phyloP scores from a whole-genome alignment of 2,113 vertebrate species.

The Taurulus bubalis region DNA sequence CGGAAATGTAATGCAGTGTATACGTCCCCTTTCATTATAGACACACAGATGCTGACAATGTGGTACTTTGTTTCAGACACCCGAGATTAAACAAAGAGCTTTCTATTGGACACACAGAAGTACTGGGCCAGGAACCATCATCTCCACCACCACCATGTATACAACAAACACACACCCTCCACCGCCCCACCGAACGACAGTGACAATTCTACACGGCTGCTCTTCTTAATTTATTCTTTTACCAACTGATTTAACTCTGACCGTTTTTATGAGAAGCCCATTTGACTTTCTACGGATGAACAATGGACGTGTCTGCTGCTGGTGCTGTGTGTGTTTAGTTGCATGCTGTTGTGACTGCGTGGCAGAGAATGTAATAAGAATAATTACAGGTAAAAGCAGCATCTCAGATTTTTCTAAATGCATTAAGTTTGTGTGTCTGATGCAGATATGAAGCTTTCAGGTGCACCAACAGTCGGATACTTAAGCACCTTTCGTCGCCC shows the following conservation, averaged over 20 bases:
- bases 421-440: background rate
- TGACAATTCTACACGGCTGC: background rate
- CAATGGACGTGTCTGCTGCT: background rate
- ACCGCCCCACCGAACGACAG: slow-evolving; percentile 17
- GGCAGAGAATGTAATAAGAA: background rate
- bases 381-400: background rate
- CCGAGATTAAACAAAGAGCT: slow-evolving; percentile 65
- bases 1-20: slow-evolving; percentile 46
- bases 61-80: slow-evolving; percentile 63
- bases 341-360: no score
- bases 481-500: background rate
- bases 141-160: slow-evolving; percentile 54
- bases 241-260: background rate
- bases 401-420: background rate
- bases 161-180: slow-evolving; percentile 32
- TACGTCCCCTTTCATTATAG: slow-evolving; percentile 32
- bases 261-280: background rate
- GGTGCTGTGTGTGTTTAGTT: background rate
- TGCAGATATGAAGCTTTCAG: background rate
- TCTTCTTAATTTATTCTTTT: background rate
- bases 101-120: slow-evolving; percentile 55
- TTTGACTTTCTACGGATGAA: no score
- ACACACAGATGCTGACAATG: slow-evolving; percentile 64
- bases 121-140: slow-evolving; percentile 70
- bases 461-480: background rate